These are phyloP conservation scores for Chaetodon auriga DNA, from an alignment of 2,113 vertebrate species.

Conservation along the genomic window DNA sequence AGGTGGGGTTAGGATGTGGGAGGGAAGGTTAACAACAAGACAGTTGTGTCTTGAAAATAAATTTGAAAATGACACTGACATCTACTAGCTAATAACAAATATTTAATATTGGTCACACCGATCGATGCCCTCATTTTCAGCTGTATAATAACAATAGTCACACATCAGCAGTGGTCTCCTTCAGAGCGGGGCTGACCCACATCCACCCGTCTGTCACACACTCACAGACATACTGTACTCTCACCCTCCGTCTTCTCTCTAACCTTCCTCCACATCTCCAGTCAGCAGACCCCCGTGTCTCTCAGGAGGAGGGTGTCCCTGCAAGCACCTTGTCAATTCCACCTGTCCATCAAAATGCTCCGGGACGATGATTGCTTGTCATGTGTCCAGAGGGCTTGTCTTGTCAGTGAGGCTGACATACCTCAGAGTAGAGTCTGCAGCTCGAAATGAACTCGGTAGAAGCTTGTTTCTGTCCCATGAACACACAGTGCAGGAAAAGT, in stretches of 20 bases:
- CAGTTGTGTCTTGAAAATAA: neutral
- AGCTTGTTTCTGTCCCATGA: neutral
- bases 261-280: constrained; percentile 65
- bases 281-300: constrained; percentile 56
- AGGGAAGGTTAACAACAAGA: neutral
- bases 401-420: constrained; percentile 30
- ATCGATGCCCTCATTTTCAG: neutral
- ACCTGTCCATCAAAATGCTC: constrained; percentile 56
- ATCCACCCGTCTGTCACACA: constrained; percentile 27
- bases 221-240: constrained; percentile 23
- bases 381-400: constrained; percentile 53
- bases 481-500: neutral
- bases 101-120: neutral
- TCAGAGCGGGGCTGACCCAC: constrained; percentile 13
- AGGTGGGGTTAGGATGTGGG: neutral
- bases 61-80: neutral
- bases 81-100: neutral
- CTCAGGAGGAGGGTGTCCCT: constrained; percentile 49
- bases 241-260: constrained; percentile 16
- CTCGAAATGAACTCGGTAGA: constrained; percentile 17
- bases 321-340: constrained; percentile 60
- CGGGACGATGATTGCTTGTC: constrained; percentile 51
- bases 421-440: constrained; percentile 6
- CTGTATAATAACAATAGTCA: neutral
- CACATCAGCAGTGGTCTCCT: neutral